A percentile compares a stretch with the other conserved stretches of the same genome.
These are phyloP conservation scores for Malaclemys terrapin DNA, from an alignment of 2,113 vertebrate species.

Conservation along the genomic window DNA sequence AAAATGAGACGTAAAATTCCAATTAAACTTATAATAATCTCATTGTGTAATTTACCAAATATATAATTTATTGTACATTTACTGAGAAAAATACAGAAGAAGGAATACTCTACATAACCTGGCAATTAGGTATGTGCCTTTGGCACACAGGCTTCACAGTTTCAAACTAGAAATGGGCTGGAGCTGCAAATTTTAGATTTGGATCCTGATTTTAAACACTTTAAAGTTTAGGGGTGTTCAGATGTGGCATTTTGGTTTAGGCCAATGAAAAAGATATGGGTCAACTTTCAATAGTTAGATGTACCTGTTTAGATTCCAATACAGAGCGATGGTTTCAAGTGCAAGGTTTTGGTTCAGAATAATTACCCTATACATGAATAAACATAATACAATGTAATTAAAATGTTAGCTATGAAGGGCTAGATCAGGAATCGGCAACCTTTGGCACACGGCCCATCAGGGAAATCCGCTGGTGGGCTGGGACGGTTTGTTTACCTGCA, in stretches of 20 bases:
- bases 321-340: background rate
- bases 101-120: conserved; percentile 73
- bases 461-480: too few relatives aligned
- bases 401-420: conserved; percentile 14
- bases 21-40: conserved; percentile 75
- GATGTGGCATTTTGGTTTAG: background rate
- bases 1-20: conserved; percentile 68
- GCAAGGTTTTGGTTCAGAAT: background rate
- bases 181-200: conserved; percentile 25
- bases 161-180: conserved; percentile 39
- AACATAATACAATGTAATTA: conserved; percentile 29
- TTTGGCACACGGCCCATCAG: too few relatives aligned
- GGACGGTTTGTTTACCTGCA: too few relatives aligned
- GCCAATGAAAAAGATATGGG: background rate
- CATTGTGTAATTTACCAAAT: conserved; percentile 68
- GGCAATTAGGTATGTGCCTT: conserved; percentile 73
- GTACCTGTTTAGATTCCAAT: background rate
- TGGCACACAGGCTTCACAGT: conserved; percentile 9
- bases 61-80: conserved; percentile 79
- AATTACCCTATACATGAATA: background rate
- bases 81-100: conserved; percentile 72
- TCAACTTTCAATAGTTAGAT: background rate
- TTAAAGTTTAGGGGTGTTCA: conserved; percentile 8
- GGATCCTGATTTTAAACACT: conserved; percentile 22
- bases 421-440: background rate